These are phyloP conservation scores for Sylvilagus floridanus DNA, from an alignment of 2,797 vertebrate species.

Conservation along the genomic window DNA sequence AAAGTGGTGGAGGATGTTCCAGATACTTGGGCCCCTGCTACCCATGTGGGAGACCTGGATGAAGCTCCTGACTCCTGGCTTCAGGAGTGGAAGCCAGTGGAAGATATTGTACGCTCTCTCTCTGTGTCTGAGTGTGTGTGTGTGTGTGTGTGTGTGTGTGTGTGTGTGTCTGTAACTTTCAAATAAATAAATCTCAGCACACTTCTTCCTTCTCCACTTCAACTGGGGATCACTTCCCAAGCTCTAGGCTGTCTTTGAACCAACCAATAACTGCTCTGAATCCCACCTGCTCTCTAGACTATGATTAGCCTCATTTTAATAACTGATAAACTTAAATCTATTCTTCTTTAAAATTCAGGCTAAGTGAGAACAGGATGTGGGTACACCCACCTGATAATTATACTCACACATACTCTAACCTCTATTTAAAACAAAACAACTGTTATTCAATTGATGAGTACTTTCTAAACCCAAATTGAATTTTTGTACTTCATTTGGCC, in stretches of 20 bases:
- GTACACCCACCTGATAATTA: constrained; percentile 15
- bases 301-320: constrained; percentile 71
- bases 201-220: neutral
- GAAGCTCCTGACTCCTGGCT: too few species aligned
- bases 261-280: neutral
- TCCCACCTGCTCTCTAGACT: constrained; percentile 53
- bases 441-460: neutral
- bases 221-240: neutral
- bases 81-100: too few species aligned
- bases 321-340: constrained; percentile 68
- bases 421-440: constrained; percentile 39
- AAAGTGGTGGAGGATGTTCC: too few species aligned
- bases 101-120: too few species aligned
- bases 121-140: too few species aligned
- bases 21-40: too few species aligned
- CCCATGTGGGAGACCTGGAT: too few species aligned
- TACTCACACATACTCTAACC: neutral
- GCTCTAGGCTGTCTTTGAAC: neutral
- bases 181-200: neutral
- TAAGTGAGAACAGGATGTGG: constrained; percentile 63
- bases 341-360: constrained; percentile 52
- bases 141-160: too few species aligned
- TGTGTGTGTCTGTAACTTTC: too few species aligned
- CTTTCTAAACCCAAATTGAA: constrained; percentile 41
- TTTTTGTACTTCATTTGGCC: constrained; percentile 53